Evolutionary conservation across 2,797 vertebrate species (phyloP), one percentile per base, ranked within the genome.

Genomic region (Epinephelus awoara): DNA sequence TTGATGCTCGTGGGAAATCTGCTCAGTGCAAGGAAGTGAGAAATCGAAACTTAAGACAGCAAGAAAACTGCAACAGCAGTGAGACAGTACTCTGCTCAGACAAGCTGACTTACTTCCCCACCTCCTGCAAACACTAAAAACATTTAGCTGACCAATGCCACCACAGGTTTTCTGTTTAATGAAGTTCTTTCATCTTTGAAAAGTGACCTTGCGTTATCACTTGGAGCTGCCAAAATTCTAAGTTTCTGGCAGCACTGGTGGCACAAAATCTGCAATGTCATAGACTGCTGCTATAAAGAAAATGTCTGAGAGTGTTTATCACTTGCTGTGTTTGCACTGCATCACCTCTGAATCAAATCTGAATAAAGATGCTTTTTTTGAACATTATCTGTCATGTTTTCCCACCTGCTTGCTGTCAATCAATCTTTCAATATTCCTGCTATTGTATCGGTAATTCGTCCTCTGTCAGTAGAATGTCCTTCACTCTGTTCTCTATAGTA

Each of bases 1-100:
- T 3, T 40, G 51, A 61, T 29, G 56, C 77, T 72, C 10, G 3
- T 21, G 51, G 76, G 70, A 73, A 84, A 84, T 65, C 21, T 65
- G 52, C 25, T 76, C 58, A 21, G 70, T 29, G 70, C 21, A 34
- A 44, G 42, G 61, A 74, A 54, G 62, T 64, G 80, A 72, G 55
- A 74, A 77, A 71, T 80, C 8, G 2, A 61, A 73, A 63, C 8
- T 54, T 44, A 4, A 61, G 23, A 49, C n/a, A 5, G 12, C 1
- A 7, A 44, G 23, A 21, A 64, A 51, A n/a, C 23, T 5, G 50
- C 29, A 58, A 27, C 17, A 6, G 51, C 38, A 11, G 40, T 2
- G n/a, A 67, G 23, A 50, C 27, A 3, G 15, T 3, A 1, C 40
- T 55, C 64, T 9, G 55, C 65, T 40, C 15, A 57, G 54, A 79